Evolutionary conservation across 2,888 invertebrate species (phyloP), one percentile per base, ranked within the genome.

Genomic region (Caradrina clavipalpis): DNA sequence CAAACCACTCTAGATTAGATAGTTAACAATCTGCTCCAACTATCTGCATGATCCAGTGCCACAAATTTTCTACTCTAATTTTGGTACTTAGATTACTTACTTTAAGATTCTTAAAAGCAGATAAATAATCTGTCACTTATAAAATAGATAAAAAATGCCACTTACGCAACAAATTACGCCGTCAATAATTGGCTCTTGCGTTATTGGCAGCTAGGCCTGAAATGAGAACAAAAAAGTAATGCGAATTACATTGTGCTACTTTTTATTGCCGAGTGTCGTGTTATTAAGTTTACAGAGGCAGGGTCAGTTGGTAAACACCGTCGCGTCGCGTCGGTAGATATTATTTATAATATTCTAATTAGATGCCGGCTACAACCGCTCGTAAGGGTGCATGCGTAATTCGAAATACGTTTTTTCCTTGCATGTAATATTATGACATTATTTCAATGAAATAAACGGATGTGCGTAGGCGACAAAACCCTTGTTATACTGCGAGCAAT

Each of bases 321-420:
- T 87, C 89, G 86, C 88, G 88, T 87, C 89, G 86, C 88, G 88
- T 87, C 90, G 86, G 90, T 91, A 89, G 90, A 91, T 51, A 76
- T 69, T 92, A 93, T 94, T 94, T 92, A 93, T 93, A 95, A 93
- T 93, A 95, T 95, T 94, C 89, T 94, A 94, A 95, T 94, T 93
- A 93, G 90, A 89, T 94, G 93, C 91, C 91, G 90, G 90, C 92
- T 85, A 88, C 92, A 90, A 89, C 86, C 85, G 78, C 85, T 86
- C 85, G 86, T 86, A 88, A 90, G 93, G 94, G 94, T 95, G 93
- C 93, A 95, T 94, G 91, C 89, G 90, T 95, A 93, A 94, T 93
- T 90, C 81, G 78, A 90, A 91, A 87, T 90, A 88, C 85, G 81
- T 90, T 90, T 91, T 35, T 90, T 90, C 88, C 87, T 87, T 85